Conservation (phyloP, 1,140 invertebrate genomes). For the Drosophila pseudoananassae region DNA sequence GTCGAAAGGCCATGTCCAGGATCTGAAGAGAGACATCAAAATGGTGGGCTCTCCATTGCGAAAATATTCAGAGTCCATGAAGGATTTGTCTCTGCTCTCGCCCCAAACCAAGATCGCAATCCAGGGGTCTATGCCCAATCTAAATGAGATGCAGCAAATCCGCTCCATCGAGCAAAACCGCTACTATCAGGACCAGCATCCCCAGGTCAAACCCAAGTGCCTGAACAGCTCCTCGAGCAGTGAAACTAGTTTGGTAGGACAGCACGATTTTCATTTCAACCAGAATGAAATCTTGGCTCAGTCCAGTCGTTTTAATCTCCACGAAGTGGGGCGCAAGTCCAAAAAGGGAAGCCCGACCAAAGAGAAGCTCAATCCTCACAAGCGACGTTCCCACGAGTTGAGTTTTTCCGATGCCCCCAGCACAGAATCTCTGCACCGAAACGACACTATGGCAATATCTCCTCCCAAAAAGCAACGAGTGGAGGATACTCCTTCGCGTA, state of each 20-base stretch:
- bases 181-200: constrained; percentile 66
- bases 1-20: constrained; percentile 8
- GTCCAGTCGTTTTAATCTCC: constrained; percentile 79
- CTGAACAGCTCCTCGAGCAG: constrained; percentile 59
- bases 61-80: constrained; percentile 82
- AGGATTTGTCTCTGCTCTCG: constrained; percentile 64
- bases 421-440: constrained; percentile 59
- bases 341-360: constrained; percentile 30
- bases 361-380: constrained; percentile 31
- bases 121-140: constrained; percentile 83
- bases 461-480: constrained; percentile 70
- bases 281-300: constrained; percentile 81
- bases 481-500: constrained; percentile 33
- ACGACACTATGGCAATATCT: constrained; percentile 50
- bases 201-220: constrained; percentile 10
- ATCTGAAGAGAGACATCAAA: constrained; percentile 71
- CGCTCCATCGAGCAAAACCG: constrained; percentile 82
- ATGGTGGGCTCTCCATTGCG: constrained; percentile 73
- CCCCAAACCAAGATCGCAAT: constrained; percentile 61
- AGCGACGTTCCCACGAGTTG: constrained; percentile 68
- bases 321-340: constrained; percentile 67
- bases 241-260: constrained; percentile 55
- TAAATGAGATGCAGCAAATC: constrained; percentile 75
- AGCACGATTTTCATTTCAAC: constrained; percentile 68
- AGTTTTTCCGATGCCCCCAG: constrained; percentile 71